Evolutionary conservation across 2,888 invertebrate species (phyloP).

Genomic region (Agrenia bidenticulata): DNA sequence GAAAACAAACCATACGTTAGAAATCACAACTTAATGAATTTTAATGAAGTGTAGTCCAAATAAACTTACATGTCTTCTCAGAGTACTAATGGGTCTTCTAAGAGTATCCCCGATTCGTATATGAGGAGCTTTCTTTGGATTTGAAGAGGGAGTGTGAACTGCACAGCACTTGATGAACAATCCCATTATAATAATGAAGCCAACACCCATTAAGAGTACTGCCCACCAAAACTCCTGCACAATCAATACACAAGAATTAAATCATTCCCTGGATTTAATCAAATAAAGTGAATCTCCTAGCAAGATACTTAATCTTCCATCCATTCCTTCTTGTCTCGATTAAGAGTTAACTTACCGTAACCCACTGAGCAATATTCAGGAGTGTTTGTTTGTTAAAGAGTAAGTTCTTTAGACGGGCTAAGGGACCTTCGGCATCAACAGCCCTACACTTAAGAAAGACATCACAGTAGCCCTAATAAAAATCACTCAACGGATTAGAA

Average conservation of each 20-base stretch:
- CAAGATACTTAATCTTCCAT: too few species aligned
- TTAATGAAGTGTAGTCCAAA: constrained; percentile 2
- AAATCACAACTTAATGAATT: constrained; percentile 1
- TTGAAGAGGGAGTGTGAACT: constrained; percentile 98
- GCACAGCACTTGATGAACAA: constrained; percentile 99
- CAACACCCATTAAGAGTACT: constrained; percentile 80
- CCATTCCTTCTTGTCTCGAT: too few species aligned
- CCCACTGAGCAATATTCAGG: constrained; percentile 85
- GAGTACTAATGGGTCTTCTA: constrained; percentile 84
- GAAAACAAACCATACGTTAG: constrained; percentile 11
- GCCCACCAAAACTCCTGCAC: constrained; percentile 87
- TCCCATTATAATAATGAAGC: constrained; percentile 92
- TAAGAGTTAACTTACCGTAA: constrained; percentile 65
- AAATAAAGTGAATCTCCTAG: too few species aligned
- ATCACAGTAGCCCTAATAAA: constrained; percentile 90
- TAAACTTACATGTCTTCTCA: constrained; percentile 82
- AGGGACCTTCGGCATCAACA: constrained; percentile 97
- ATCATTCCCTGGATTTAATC: too few species aligned
- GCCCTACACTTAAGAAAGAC: constrained; percentile 98
- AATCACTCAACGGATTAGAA: constrained; percentile 17
- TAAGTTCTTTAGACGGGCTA: constrained; percentile 93
- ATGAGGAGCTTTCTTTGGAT: constrained; percentile 95
- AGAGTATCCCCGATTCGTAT: constrained; percentile 89
- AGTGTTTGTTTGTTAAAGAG: constrained; percentile 88
- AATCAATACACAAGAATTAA: not conserved